Conservation (phyloP, 92 coral and sea anemone species). For the Phenganax marumi region DNA sequence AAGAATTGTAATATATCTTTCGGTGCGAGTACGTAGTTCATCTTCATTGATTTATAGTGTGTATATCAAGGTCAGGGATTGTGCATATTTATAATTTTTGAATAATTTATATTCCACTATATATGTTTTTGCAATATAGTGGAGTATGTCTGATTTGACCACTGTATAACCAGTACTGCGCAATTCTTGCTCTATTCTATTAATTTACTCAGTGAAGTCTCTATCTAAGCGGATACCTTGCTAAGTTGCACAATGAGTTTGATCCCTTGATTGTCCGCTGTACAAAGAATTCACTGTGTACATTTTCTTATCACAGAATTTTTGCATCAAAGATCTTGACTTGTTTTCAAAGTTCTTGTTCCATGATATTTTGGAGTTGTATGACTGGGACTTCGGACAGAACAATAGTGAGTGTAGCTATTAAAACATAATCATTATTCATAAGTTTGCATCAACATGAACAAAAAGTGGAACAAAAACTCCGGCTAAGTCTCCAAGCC, state of each 20-base stretch:
- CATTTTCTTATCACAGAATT: conserved; percentile 62
- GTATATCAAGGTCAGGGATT: neutral
- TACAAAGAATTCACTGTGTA: neutral
- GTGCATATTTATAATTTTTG: no score
- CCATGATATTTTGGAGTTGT: conserved; percentile 72
- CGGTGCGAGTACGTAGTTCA: no score
- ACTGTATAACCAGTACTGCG: no score
- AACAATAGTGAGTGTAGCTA: neutral
- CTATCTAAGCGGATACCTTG: no score
- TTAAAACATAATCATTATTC: no score
- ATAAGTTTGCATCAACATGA: neutral
- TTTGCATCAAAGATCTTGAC: conserved; percentile 80
- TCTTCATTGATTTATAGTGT: neutral
- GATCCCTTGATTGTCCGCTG: neutral
- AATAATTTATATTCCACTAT: no score
- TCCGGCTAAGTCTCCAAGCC: neutral
- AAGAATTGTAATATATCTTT: neutral
- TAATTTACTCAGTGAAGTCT: neutral
- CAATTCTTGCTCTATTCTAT: neutral
- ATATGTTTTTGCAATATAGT: no score
- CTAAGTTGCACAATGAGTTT: neutral
- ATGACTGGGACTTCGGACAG: conserved; percentile 66
- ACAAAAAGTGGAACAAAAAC: neutral
- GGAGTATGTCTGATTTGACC: no score
- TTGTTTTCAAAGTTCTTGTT: conserved; percentile 77